Evolutionary conservation across 2,113 vertebrate genomes (phyloP).

Genomic region (Phalacrocorax brasilianus): DNA sequence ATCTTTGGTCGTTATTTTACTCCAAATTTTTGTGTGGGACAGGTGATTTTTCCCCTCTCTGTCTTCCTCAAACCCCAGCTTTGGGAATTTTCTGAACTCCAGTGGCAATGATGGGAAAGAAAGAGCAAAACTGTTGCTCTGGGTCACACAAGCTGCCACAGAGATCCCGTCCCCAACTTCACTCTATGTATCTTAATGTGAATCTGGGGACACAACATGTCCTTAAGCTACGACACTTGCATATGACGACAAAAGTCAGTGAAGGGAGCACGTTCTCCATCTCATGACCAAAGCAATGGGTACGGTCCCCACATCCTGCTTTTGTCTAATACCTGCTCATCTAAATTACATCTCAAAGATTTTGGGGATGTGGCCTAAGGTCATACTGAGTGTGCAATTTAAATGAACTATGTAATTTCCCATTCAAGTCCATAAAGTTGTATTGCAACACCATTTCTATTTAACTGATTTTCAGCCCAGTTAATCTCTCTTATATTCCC

Average conservation of each 20-base stretch:
- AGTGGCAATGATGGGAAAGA: neutral
- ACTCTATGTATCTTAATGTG: neutral
- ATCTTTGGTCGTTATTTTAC: neutral
- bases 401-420: neutral
- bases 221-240: neutral
- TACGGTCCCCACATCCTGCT: neutral
- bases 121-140: neutral
- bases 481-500: neutral
- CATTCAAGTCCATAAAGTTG: neutral
- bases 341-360: neutral
- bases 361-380: neutral
- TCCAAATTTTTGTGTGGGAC: neutral
- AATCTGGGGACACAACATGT: neutral
- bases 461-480: neutral
- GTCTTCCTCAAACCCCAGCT: neutral
- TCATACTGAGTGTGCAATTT: neutral
- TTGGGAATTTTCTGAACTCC: neutral
- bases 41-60: neutral
- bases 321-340: neutral
- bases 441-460: neutral
- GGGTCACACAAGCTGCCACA: neutral
- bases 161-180: neutral
- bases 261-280: neutral
- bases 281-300: neutral
- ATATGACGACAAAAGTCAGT: neutral